These are phyloP conservation scores for Rhipidura dahli DNA, from an alignment of 2,113 vertebrate genomes.

Conservation along the genomic window DNA sequence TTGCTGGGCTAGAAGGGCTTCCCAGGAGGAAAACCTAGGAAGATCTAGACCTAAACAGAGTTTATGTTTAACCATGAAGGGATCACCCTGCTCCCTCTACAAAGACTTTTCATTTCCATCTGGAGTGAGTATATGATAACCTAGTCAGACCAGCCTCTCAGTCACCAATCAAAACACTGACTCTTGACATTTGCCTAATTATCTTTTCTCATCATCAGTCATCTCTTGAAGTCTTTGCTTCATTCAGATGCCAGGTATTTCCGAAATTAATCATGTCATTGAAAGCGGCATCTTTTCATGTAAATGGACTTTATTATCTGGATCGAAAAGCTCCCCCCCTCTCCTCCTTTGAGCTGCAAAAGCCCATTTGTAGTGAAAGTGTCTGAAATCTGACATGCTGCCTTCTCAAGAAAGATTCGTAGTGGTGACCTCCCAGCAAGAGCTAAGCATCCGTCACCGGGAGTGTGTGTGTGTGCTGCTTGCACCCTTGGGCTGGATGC, in stretches of 20 bases:
- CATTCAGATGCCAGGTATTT: slow-evolving; percentile 85
- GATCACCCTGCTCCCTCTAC: slow-evolving; percentile 34
- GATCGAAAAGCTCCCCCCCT: slow-evolving; percentile 46
- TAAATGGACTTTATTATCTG: slow-evolving; percentile 80
- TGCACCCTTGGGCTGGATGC: slow-evolving; percentile 72
- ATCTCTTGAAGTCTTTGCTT: slow-evolving; percentile 73
- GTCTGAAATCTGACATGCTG: slow-evolving; percentile 78
- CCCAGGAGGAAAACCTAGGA: neutral
- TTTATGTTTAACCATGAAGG: slow-evolving; percentile 43
- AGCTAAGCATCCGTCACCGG: slow-evolving; percentile 75
- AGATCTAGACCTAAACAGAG: neutral
- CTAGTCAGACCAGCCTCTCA: slow-evolving; percentile 52
- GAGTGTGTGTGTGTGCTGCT: slow-evolving; percentile 49
- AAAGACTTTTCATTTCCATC: slow-evolving; percentile 66
- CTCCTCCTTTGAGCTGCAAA: slow-evolving; percentile 68
- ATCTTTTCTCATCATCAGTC: slow-evolving; percentile 80
- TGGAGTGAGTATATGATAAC: slow-evolving; percentile 63
- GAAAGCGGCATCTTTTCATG: slow-evolving; percentile 81
- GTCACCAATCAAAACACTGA: slow-evolving; percentile 72
- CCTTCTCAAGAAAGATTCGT: slow-evolving; percentile 75
- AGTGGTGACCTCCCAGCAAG: slow-evolving; percentile 79
- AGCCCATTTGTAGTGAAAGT: slow-evolving; percentile 72
- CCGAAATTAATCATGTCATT: slow-evolving; percentile 81
- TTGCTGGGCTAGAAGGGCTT: neutral
- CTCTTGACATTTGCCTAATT: slow-evolving; percentile 80